Conservation (phyloP, 2,888 invertebrate species). For the Acanthopleura granulata region DNA sequence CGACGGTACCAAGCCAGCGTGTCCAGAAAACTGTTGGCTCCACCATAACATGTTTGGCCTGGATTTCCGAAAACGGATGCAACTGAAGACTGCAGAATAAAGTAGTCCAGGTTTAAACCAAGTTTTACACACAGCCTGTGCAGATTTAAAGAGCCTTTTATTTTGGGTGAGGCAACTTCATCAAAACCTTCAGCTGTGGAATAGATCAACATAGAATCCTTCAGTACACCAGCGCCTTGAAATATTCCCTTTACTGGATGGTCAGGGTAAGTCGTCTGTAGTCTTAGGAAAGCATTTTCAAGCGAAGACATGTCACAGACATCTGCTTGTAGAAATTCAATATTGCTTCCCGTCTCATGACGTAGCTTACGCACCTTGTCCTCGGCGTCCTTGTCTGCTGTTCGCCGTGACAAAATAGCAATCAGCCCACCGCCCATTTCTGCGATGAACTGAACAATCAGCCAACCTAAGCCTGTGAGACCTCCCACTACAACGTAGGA, state of each 20-base stretch:
- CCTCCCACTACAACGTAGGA: constrained; percentile 51
- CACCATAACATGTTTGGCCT: constrained; percentile 52
- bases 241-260: constrained; percentile 47
- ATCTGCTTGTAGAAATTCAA: constrained; percentile 3
- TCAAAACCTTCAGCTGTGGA: constrained; percentile 30
- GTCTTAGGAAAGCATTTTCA: constrained; percentile 13
- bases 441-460: constrained; percentile 38
- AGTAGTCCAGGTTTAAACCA: constrained; percentile 42
- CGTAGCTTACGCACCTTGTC: neutral
- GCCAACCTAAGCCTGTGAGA: constrained; percentile 53
- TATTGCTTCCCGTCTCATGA: neutral
- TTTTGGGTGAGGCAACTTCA: neutral
- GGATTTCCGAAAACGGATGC: constrained; percentile 48
- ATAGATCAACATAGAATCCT: constrained; percentile 32
- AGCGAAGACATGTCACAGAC: constrained; percentile 20
- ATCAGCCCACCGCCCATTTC: constrained; percentile 40
- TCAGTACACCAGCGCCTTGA: constrained; percentile 46
- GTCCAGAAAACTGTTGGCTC: constrained; percentile 53
- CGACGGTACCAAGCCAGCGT: constrained; percentile 44
- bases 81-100: constrained; percentile 53
- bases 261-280: neutral
- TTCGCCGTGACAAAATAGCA: constrained; percentile 39
- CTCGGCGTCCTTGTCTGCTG: constrained; percentile 23
- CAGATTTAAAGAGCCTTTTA: constrained; percentile 46
- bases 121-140: constrained; percentile 36